Conservation (phyloP, 1,140 invertebrate genomes). For the Brachionus sp. region DNA sequence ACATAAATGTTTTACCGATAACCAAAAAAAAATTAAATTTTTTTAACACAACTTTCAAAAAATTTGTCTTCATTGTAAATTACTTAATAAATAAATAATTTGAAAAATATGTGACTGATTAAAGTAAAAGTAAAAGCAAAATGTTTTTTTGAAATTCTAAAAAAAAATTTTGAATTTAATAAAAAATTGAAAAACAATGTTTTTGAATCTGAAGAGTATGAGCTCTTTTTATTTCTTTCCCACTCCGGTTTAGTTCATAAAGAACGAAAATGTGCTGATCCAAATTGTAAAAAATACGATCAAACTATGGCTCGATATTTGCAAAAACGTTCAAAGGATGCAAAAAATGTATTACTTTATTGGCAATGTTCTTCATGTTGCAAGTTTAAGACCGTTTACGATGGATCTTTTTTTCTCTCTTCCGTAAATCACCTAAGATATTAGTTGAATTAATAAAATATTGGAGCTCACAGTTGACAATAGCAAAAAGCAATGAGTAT, state of each 20-base stretch:
- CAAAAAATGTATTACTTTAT: not conserved
- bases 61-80: not conserved
- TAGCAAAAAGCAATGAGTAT: not conserved
- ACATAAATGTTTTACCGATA: not conserved
- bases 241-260: too few relatives aligned
- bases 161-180: not conserved
- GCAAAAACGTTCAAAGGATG: too few relatives aligned
- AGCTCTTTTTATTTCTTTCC: too few relatives aligned
- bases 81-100: not conserved
- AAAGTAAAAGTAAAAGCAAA: not conserved
- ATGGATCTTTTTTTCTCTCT: not conserved
- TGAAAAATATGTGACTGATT: not conserved
- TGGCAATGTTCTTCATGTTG: not conserved
- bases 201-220: not conserved
- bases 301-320: too few relatives aligned
- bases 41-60: not conserved
- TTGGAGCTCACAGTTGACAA: not conserved
- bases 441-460: not conserved
- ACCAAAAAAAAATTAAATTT: not conserved
- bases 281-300: too few relatives aligned
- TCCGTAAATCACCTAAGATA: not conserved
- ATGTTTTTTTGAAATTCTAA: not conserved
- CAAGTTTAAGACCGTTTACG: not conserved
- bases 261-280: too few relatives aligned
- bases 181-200: not conserved